These are phyloP conservation scores for Drosophila vallismaia DNA, from an alignment of 2,888 invertebrate species.

Conservation along the genomic window DNA sequence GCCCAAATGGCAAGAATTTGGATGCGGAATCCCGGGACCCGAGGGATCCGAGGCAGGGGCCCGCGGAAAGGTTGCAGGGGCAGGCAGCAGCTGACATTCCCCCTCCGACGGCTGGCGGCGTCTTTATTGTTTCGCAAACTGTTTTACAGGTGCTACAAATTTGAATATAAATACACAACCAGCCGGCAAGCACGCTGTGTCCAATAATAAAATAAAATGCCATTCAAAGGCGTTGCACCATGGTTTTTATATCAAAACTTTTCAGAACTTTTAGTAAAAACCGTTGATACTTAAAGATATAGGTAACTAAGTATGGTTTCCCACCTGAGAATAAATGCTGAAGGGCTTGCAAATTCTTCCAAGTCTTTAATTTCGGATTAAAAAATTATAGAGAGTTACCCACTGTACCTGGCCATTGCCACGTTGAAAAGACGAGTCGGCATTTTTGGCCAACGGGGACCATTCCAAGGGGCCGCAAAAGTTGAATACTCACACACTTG, in stretches of 20 bases:
- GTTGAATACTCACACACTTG: conserved; percentile 42
- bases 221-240: conserved; percentile 56
- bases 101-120: conserved; percentile 41
- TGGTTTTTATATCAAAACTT: background rate
- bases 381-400: background rate
- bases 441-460: conserved; percentile 50
- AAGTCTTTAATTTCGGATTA: too few species aligned
- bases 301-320: too few species aligned
- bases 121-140: conserved; percentile 74
- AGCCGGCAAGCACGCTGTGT: conserved; percentile 59
- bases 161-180: conserved; percentile 72
- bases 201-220: conserved; percentile 76
- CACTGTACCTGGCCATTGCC: conserved; percentile 18
- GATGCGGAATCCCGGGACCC: too few species aligned
- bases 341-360: too few species aligned
- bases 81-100: conserved; percentile 45
- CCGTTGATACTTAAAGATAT: too few species aligned
- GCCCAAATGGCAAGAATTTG: conserved; percentile 17
- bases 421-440: conserved; percentile 52
- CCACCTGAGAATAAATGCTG: too few species aligned
- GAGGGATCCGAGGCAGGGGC: too few species aligned
- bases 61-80: conserved; percentile 13
- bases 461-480: conserved; percentile 41
- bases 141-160: conserved; percentile 77
- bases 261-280: too few species aligned